phyloP scores from a whole-genome alignment of 2,888 invertebrate species.

The Hecatera dysodea region DNA sequence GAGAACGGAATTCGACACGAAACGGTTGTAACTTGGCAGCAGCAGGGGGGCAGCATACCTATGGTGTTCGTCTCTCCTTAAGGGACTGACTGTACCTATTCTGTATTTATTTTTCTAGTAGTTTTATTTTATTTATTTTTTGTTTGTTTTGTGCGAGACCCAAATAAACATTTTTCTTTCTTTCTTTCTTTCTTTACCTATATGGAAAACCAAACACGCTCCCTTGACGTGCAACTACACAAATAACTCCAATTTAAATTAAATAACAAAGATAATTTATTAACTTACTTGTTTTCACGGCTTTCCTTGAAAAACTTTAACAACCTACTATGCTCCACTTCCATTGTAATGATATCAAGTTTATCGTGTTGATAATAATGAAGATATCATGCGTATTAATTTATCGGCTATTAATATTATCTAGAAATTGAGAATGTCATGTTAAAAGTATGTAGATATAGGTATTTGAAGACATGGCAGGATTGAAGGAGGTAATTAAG shows the following conservation, averaged over 20 bases:
- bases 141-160: too few relatives aligned
- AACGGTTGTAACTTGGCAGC: too few relatives aligned
- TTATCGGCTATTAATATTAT: conserved; percentile 47
- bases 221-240: not conserved
- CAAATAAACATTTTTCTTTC: too few relatives aligned
- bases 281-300: conserved; percentile 70
- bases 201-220: too few relatives aligned
- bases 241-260: not conserved
- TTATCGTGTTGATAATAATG: conserved; percentile 68
- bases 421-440: conserved; percentile 50
- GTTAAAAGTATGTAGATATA: conserved; percentile 6
- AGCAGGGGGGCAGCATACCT: too few relatives aligned
- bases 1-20: too few relatives aligned
- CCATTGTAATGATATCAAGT: conserved; percentile 66
- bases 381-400: conserved; percentile 41
- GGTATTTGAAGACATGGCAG: not conserved
- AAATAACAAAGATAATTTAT: conserved; percentile 11
- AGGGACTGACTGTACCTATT: too few relatives aligned
- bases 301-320: conserved; percentile 75
- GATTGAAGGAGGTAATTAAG: too few relatives aligned
- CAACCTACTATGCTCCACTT: conserved; percentile 79
- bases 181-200: too few relatives aligned
- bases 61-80: too few relatives aligned
- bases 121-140: too few relatives aligned
- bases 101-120: too few relatives aligned